Base-by-base conservation (phyloP, 2,888 invertebrate genomes). In the Byasa hedistus region DNA sequence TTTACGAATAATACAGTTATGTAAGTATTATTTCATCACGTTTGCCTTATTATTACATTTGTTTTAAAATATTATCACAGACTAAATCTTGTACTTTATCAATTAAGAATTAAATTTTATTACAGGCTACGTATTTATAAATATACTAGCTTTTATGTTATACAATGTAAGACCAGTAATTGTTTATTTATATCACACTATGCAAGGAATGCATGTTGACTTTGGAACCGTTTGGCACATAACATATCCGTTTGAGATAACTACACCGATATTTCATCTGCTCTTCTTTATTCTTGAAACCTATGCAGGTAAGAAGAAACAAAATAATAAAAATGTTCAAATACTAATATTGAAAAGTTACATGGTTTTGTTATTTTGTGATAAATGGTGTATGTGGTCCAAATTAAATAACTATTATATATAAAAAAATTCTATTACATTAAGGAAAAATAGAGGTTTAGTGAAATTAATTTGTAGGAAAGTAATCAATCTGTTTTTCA, bases 161-260 rank as follows among this genome's bases (percentile, higher is more conserved):
- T 89, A 83, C 69, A 82, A 79, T 69, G 68, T 86, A 65, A 87
- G 87, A 24, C 87, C 89, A 21, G 75, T 89, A 39, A 76, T 73
- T 1, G 68, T 86, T 27, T 78, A 82, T 65, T 27, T 79, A 10
- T 88, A 84, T 74, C 74, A 77, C 48, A 76, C 70, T 67, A 69
- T 77, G 24, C 77, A 77, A 48, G 83, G 81, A n/a, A 66, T 71
- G 19, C 76, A 81, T 2, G 73, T 84, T 48, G 70, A 78, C 52
- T 73, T 87, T 52, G 86, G 85, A 56, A 86, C 79, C 69, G 80
- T 88, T 57, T 89, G 83, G 84, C 82, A 81, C 65, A 73, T 83
- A 69, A 69, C 76, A 64, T 89, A 89, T 69, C 89, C 88, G n/a
- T 86, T 88, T 73, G 86, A 88, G 70, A 86, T 86, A 75, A 84